phyloP scores from a whole-genome alignment of 2,113 vertebrate genomes.

The Megaceryle maxima region DNA sequence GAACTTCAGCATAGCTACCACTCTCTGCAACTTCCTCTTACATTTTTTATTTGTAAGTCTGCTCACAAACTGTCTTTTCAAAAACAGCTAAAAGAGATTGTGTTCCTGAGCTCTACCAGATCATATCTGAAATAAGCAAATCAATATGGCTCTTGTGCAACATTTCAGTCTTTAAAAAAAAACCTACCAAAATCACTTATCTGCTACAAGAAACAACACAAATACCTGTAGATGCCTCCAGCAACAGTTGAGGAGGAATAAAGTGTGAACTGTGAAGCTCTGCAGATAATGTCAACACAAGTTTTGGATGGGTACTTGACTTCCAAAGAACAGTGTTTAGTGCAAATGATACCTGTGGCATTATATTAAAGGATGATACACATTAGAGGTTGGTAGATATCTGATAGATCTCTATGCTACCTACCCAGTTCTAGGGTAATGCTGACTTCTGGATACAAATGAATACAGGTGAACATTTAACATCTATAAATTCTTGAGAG shows the following conservation, averaged over 20 bases:
- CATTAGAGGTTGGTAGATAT: neutral
- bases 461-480: neutral
- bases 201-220: neutral
- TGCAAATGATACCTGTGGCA: neutral
- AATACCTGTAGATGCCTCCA: neutral
- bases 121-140: neutral
- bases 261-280: neutral
- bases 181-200: neutral
- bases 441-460: neutral
- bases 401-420: neutral
- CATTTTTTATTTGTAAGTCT: neutral
- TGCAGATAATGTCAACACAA: neutral
- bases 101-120: fast-evolving
- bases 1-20: neutral
- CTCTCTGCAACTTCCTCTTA: neutral
- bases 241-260: neutral
- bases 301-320: neutral
- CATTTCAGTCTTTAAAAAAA: neutral
- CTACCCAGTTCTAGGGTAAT: neutral
- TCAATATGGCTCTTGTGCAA: neutral
- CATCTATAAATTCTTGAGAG: neutral
- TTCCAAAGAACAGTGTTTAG: neutral
- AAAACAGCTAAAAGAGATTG: neutral
- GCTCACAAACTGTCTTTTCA: neutral
- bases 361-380: neutral